Conservation (phyloP, 1,140 invertebrate genomes). For the Augochlora pura region DNA sequence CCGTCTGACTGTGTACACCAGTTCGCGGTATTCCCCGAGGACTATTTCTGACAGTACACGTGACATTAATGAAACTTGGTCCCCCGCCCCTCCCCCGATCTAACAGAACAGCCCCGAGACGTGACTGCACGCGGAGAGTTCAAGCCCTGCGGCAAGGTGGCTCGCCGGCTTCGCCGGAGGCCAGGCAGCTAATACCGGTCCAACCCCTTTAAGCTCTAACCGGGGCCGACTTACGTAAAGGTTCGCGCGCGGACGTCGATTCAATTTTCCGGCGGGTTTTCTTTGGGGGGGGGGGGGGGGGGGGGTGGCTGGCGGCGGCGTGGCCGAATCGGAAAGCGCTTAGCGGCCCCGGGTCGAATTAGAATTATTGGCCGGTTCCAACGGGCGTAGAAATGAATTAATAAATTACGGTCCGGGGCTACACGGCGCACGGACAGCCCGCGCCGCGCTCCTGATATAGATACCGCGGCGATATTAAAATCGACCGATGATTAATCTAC, state of each 20-base stretch:
- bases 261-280: slow-evolving; percentile 59
- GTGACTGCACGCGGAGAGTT: slow-evolving; percentile 39
- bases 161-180: slow-evolving; percentile 1
- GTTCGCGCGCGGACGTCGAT: slow-evolving; percentile 53
- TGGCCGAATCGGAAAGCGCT: slow-evolving; percentile 64
- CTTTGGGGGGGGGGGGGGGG: slow-evolving; percentile 8
- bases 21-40: slow-evolving; percentile 37
- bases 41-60: slow-evolving; percentile 57
- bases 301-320: too few species aligned
- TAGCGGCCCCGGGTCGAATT: slow-evolving; percentile 59
- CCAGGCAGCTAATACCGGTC: slow-evolving; percentile 49
- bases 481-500: slow-evolving; percentile 70
- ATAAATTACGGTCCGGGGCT: slow-evolving; percentile 71
- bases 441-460: slow-evolving; percentile 16
- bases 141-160: slow-evolving; percentile 14
- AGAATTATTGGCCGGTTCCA: slow-evolving; percentile 63
- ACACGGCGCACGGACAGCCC: too few species aligned
- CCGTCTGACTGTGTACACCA: slow-evolving; percentile 14
- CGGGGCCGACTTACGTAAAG: slow-evolving; percentile 56
- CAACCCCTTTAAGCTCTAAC: slow-evolving; percentile 53
- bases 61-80: slow-evolving; percentile 63
- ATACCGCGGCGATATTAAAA: slow-evolving; percentile 64
- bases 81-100: too few species aligned
- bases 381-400: slow-evolving; percentile 63
- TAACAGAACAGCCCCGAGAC: slow-evolving; percentile 45